Percentiles rank a stretch among this genome's conserved stretches.
Conservation (phyloP, 2,888 invertebrate genomes). For the Himalopsyche japonica region DNA sequence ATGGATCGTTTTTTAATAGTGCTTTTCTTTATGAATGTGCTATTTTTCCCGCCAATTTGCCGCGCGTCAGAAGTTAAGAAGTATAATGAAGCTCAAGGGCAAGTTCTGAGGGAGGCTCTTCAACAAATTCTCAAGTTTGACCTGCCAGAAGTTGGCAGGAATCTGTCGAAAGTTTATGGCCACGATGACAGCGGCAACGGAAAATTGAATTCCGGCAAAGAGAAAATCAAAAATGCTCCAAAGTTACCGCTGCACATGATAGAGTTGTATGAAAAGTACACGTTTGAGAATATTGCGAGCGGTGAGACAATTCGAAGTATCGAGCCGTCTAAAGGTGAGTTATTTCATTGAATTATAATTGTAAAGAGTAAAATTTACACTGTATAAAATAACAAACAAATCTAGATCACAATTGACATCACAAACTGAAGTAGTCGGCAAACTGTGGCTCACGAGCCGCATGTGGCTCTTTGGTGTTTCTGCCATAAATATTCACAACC, state of each 20-base stretch:
- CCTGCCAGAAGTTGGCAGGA: slow-evolving; percentile 3
- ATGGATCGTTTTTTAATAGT: slow-evolving; percentile 2
- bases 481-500: too few species aligned
- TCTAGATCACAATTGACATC: too few species aligned
- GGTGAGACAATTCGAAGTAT: slow-evolving; percentile 41
- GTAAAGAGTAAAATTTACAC: too few species aligned
- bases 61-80: not conserved
- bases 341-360: not conserved
- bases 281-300: slow-evolving; percentile 26
- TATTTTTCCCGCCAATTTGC: slow-evolving; percentile 19
- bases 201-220: not conserved
- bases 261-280: slow-evolving; percentile 38
- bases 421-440: too few species aligned
- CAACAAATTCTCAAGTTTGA: slow-evolving; percentile 24
- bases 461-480: too few species aligned
- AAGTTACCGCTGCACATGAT: slow-evolving; percentile 41
- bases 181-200: not conserved
- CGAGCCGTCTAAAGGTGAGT: slow-evolving; percentile 37
- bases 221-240: not conserved
- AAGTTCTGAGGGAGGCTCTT: slow-evolving; percentile 20
- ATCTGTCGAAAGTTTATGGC: not conserved
- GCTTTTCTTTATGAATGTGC: not conserved
- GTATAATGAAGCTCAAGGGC: slow-evolving; percentile 32
- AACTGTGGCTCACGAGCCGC: too few species aligned
- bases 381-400: too few species aligned